Evolutionary conservation across 2,888 invertebrate genomes (phyloP).

Genomic region (Brachyopa scutellaris): DNA sequence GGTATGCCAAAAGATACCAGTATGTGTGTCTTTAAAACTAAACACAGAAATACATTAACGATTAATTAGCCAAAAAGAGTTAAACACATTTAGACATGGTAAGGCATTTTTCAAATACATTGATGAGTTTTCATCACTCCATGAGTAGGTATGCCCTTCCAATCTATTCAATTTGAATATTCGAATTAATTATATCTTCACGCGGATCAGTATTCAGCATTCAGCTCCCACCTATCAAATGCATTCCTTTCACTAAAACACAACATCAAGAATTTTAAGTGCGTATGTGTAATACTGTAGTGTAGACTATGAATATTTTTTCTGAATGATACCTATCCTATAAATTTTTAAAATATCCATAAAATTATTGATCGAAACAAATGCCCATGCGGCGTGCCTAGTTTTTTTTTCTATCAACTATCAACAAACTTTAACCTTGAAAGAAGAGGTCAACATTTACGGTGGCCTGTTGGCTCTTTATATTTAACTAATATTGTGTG

Average conservation of each 20-base stretch:
- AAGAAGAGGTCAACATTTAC: neutral
- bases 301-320: too few relatives aligned
- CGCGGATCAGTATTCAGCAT: neutral
- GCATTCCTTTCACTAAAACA: constrained; percentile 6
- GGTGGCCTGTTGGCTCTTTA: neutral
- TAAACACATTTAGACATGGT: neutral
- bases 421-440: neutral
- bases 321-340: too few relatives aligned
- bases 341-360: constrained; percentile 18
- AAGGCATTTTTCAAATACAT: neutral
- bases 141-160: too few relatives aligned
- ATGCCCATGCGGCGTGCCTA: neutral
- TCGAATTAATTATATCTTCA: neutral
- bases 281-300: too few relatives aligned
- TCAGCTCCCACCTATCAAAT: too few relatives aligned
- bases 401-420: neutral
- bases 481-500: too few relatives aligned
- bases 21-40: too few relatives aligned
- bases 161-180: neutral
- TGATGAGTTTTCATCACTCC: neutral
- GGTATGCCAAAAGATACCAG: too few relatives aligned
- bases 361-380: constrained; percentile 5
- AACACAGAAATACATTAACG: neutral
- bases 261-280: too few relatives aligned
- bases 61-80: too few relatives aligned